phyloP scores from a whole-genome alignment of 2,113 vertebrate genomes.

The Corythornis vintsioides region DNA sequence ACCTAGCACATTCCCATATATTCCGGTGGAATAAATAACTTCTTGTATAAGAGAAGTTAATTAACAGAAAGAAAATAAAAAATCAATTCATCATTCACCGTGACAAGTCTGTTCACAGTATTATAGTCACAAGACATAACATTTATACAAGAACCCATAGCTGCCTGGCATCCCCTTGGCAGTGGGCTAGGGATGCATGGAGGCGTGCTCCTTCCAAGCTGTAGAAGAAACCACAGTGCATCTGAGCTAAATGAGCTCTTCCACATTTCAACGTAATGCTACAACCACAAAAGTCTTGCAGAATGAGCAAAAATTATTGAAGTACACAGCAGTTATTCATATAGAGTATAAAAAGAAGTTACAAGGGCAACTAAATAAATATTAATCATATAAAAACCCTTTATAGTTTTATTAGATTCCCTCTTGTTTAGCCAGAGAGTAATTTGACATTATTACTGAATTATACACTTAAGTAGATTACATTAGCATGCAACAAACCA shows the following conservation, averaged over 20 bases:
- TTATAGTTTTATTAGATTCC: neutral
- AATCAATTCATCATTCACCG: neutral
- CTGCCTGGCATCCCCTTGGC: neutral
- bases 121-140: neutral
- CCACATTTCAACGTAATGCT: neutral
- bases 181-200: neutral
- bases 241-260: neutral
- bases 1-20: neutral
- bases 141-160: neutral
- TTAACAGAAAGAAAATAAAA: neutral
- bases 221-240: neutral
- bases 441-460: slow-evolving; percentile 13
- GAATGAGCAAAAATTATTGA: neutral
- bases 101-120: neutral
- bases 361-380: neutral
- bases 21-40: neutral
- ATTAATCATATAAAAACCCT: neutral
- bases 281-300: neutral
- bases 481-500: neutral
- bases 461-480: neutral
- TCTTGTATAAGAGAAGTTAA: neutral
- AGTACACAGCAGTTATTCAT: neutral
- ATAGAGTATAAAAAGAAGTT: neutral
- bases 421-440: neutral
- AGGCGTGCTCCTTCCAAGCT: neutral